These are phyloP conservation scores for Spermophilus dauricus DNA, from an alignment of 2,113 vertebrate genomes.

Conservation along the genomic window DNA sequence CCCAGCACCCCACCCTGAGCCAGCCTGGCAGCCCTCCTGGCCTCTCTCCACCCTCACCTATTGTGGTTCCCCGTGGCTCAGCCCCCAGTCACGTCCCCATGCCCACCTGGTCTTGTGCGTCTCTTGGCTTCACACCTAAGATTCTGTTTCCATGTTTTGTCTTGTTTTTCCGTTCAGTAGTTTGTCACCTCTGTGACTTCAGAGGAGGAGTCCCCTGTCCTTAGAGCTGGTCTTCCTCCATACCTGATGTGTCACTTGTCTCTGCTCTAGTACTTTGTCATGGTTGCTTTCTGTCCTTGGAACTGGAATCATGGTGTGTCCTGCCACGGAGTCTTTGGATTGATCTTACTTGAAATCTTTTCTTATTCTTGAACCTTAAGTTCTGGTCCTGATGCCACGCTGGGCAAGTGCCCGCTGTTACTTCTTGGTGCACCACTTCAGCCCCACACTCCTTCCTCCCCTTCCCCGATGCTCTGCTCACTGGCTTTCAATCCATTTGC, in stretches of 20 bases:
- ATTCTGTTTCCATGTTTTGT: background rate
- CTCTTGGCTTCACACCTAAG: background rate
- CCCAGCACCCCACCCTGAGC: no score
- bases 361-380: background rate
- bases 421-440: background rate
- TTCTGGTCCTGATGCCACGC: no score
- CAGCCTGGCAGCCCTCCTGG: background rate
- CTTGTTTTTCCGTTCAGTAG: background rate
- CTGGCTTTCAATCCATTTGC: background rate
- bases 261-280: background rate
- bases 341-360: background rate
- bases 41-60: background rate
- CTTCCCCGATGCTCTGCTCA: background rate
- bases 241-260: no score
- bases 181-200: background rate
- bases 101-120: no score
- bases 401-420: background rate
- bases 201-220: background rate
- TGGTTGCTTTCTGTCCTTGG: background rate
- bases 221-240: background rate
- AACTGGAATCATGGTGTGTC: background rate
- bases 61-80: no score
- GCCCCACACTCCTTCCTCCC: background rate
- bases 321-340: background rate
- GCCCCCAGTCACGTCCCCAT: background rate